Evolutionary conservation across 2,797 vertebrate genomes (phyloP).

Genomic region (Anomalospiza imberbis): DNA sequence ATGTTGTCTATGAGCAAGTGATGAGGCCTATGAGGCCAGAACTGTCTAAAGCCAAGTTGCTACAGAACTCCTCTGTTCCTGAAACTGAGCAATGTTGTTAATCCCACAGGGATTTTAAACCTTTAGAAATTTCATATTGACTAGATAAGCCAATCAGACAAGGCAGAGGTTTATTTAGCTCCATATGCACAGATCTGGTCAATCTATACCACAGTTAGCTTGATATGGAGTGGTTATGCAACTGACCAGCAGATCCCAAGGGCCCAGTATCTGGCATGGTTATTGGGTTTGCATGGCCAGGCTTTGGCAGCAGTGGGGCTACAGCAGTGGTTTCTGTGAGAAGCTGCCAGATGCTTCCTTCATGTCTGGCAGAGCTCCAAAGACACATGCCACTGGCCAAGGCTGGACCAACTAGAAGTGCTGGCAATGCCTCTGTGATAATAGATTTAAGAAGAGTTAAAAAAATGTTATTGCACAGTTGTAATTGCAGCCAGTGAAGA

Average conservation of each 20-base stretch:
- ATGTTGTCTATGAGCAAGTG: neutral
- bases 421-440: neutral
- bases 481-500: neutral
- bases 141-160: neutral
- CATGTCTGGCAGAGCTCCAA: neutral
- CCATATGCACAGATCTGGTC: neutral
- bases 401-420: neutral
- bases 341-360: neutral
- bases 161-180: neutral
- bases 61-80: neutral
- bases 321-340: neutral
- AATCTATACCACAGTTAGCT: neutral
- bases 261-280: neutral
- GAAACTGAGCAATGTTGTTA: neutral
- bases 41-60: neutral
- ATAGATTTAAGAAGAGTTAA: neutral
- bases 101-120: neutral
- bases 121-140: neutral
- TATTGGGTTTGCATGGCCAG: neutral
- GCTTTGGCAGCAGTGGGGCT: neutral
- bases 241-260: neutral
- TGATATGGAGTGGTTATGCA: neutral
- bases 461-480: neutral
- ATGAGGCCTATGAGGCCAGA: neutral
- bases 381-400: neutral